Evolutionary conservation across 2,888 invertebrate genomes (phyloP).

Genomic region (Mythimna loreyi): DNA sequence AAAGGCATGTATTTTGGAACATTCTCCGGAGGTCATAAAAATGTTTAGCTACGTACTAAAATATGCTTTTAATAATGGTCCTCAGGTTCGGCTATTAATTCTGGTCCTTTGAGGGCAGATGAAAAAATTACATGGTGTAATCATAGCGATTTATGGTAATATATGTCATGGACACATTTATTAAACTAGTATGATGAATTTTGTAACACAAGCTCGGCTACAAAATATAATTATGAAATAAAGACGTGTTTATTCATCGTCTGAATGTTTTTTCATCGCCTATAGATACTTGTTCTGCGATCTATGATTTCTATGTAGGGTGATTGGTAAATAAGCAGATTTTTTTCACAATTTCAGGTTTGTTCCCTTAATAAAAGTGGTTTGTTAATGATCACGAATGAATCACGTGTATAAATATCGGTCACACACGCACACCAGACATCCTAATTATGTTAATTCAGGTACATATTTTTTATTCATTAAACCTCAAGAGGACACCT

Average conservation of each 20-base stretch:
- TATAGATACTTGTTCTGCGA: too few relatives aligned
- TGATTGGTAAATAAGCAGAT: too few relatives aligned
- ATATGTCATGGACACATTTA: conserved; percentile 50
- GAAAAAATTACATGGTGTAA: conserved; percentile 62
- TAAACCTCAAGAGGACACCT: too few relatives aligned
- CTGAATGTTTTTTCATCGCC: background rate
- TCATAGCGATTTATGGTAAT: conserved; percentile 60
- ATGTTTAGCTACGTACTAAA: conserved; percentile 63
- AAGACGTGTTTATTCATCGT: conserved; percentile 1
- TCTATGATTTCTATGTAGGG: too few relatives aligned
- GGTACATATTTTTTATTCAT: too few relatives aligned
- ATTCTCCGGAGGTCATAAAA: conserved; percentile 61
- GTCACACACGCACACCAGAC: too few relatives aligned
- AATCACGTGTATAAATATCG: too few relatives aligned
- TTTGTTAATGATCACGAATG: too few relatives aligned
- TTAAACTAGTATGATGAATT: conserved; percentile 34
- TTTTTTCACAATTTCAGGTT: too few relatives aligned
- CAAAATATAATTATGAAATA: conserved; percentile 1
- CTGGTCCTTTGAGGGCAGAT: conserved; percentile 50
- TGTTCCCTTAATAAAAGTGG: too few relatives aligned
- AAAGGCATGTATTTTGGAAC: conserved; percentile 56
- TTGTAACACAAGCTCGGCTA: background rate
- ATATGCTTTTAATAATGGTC: conserved; percentile 65
- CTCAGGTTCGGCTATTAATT: conserved; percentile 62
- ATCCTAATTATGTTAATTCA: too few relatives aligned